These are phyloP conservation scores for Leucozona laternaria DNA, from an alignment of 2,888 invertebrate species.

Conservation along the genomic window DNA sequence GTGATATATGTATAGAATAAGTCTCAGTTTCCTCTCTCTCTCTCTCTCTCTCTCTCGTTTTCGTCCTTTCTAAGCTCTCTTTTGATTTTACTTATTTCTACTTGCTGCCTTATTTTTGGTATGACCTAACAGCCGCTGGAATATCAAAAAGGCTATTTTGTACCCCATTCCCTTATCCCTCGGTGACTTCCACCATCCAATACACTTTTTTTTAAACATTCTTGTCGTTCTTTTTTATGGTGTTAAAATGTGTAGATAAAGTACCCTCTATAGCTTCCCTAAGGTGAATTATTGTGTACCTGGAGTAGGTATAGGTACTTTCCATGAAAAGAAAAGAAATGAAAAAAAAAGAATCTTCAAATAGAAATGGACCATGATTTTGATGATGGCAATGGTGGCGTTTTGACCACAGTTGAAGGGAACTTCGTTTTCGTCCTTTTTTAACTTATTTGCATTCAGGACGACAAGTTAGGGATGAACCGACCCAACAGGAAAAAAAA, in stretches of 20 bases:
- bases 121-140: conserved; percentile 72
- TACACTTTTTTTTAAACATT: conserved; percentile 10
- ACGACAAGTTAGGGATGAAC: conserved; percentile 1
- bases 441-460: conserved; percentile 54
- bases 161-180: neutral
- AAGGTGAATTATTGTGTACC: conserved; percentile 56
- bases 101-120: conserved; percentile 40
- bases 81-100: conserved; percentile 43
- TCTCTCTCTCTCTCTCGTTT: neutral
- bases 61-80: conserved; percentile 51
- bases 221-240: conserved; percentile 55
- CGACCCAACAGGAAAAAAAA: neutral
- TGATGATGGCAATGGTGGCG: conserved; percentile 51
- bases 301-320: conserved; percentile 30
- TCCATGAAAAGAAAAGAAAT: conserved; percentile 13
- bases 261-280: conserved; percentile 45
- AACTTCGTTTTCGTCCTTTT: conserved; percentile 31
- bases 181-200: conserved; percentile 2
- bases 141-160: conserved; percentile 64
- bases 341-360: conserved; percentile 22
- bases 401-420: conserved; percentile 58
- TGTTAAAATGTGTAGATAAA: conserved; percentile 72
- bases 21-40: neutral
- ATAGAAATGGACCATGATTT: conserved; percentile 56
- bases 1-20: neutral